Conservation (phyloP, 2,888 invertebrate genomes). For the Drosophila nigricruria region DNA sequence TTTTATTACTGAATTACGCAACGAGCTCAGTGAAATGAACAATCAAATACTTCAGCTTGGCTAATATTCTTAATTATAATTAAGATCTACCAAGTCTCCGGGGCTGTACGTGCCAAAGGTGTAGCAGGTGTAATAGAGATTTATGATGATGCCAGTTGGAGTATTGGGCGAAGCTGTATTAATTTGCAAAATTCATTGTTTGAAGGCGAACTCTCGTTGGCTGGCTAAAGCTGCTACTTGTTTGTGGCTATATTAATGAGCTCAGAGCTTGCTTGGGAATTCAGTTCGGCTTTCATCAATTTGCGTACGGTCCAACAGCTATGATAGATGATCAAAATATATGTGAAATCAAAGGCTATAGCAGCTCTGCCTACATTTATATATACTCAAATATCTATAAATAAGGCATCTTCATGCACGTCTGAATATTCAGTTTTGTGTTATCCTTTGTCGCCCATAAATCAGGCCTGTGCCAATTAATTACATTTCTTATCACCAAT, state of each 20-base stretch:
- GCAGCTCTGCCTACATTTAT: not conserved
- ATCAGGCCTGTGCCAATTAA: constrained; percentile 62
- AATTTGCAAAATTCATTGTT: not conserved
- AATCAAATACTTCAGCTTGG: constrained; percentile 6
- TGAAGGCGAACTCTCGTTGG: too few relatives aligned
- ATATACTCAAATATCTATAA: not conserved
- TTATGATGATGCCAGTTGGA: not conserved
- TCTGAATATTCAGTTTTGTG: constrained; percentile 1
- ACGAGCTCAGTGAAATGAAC: constrained; percentile 9
- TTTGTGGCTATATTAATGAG: constrained; percentile 1
- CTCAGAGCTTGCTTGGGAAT: not conserved
- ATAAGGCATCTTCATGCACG: not conserved
- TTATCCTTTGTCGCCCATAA: constrained; percentile 29
- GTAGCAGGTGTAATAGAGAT: not conserved
- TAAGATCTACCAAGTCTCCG: not conserved
- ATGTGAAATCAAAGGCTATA: not conserved
- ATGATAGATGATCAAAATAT: not conserved
- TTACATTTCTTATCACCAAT: constrained; percentile 60
- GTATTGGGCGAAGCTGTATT: not conserved
- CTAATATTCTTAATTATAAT: constrained; percentile 31
- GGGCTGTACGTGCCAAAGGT: not conserved
- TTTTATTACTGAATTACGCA: constrained; percentile 29
- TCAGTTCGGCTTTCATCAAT: not conserved
- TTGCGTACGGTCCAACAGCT: too few relatives aligned
- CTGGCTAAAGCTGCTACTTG: too few relatives aligned